Evolutionary conservation across 2,113 vertebrate species (phyloP).

Genomic region (Rhipidura dahli): DNA sequence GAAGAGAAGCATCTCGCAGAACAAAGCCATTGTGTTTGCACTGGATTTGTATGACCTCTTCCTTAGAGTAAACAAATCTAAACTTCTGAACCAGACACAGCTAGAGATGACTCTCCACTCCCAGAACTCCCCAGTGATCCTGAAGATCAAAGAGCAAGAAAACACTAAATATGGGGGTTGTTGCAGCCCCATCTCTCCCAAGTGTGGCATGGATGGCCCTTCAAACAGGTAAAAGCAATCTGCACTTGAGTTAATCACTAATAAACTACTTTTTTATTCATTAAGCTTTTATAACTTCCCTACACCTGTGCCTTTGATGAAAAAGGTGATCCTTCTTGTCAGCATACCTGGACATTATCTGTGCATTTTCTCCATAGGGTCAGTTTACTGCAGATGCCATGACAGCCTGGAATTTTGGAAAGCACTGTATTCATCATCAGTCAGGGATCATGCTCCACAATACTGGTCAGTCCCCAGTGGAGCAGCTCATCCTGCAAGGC

Average conservation of each 20-base stretch:
- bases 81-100: conserved; percentile 6
- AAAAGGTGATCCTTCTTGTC: background rate
- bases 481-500: background rate
- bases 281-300: background rate
- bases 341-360: background rate
- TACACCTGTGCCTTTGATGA: background rate
- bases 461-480: background rate
- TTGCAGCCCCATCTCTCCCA: background rate
- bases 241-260: background rate
- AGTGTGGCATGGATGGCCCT: background rate
- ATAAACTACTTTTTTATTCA: background rate
- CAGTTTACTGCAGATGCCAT: background rate
- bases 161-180: background rate
- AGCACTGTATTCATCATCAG: background rate
- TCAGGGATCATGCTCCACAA: background rate
- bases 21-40: background rate
- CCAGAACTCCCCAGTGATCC: background rate
- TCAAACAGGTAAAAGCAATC: background rate
- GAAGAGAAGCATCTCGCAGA: background rate
- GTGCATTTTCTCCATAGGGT: background rate
- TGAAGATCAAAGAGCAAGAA: background rate
- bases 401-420: background rate
- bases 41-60: conserved; percentile 4
- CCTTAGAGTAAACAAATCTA: conserved; percentile 36
- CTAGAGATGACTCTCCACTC: background rate